Evolutionary conservation across 2,113 vertebrate genomes (phyloP), one percentile per base, ranked within the genome.

Genomic region (Gnathonemus longibarbis): DNA sequence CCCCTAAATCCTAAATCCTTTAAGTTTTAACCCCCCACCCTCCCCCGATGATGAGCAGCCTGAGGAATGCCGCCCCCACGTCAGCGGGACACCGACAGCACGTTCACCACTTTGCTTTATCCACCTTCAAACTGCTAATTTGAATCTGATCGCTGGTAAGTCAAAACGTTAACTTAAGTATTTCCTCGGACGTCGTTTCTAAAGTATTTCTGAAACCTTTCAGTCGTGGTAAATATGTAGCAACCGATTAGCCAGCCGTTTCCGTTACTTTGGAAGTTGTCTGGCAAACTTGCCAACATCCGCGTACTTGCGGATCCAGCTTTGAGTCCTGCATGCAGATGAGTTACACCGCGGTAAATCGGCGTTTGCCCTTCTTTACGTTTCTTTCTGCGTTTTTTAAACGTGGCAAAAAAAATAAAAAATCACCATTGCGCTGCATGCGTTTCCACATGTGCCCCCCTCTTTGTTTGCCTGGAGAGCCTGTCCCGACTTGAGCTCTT

Each of bases 401-500:
- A 77, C 2, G 27, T 87, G 46, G 3, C n/a, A 86, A 86, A 86
- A n/a, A 42, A 50, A 50, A 50, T 3, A 10, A 10, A 42, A 39
- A 6, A 39, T 17, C 1, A 17, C 5, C 77, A 45, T n/a, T 24
- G 39, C 3, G 6, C 31, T 24, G 45, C 39, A 87, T 17, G n/a
- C 46, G 49, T 7, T 42, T 35, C 19, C 10, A 19, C 56, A 62
- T 46, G 87, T 27, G 53, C 19, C 21, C 35, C 50, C 39, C 87
- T 39, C 87, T 88, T 88, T 88, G 87, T 88, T 88, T 56, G 52
- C 17, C 87, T 4, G 19, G 87, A 88, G 53, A 45, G 35, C 87
- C 56, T 62, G 87, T 31, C 87, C 56, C 56, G 53, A 62, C 87
- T 88, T 62, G 87, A 88, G 87, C 53, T n/a, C 56, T 88, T 88